A percentile compares a stretch with the other conserved stretches of the same genome.
Conservation (phyloP, 1,140 invertebrate genomes). For the Zaprionus camerounensis region DNA sequence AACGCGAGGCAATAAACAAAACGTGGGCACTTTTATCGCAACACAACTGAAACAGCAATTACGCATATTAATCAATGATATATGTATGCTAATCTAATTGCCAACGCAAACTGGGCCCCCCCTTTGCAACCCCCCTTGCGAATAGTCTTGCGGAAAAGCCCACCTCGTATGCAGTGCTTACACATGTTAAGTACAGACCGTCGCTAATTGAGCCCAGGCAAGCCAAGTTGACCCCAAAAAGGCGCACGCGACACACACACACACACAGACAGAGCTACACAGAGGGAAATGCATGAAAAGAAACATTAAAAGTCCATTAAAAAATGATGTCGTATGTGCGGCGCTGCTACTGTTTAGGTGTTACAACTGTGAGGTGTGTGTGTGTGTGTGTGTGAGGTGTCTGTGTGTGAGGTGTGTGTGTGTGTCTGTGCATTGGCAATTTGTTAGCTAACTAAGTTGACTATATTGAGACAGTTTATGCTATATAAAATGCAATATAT, state of each 20-base stretch:
- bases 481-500: neutral
- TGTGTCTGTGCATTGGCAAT: constrained; percentile 31
- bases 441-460: constrained; percentile 8
- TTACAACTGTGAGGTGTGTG: neutral
- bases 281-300: constrained; percentile 58
- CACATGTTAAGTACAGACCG: constrained; percentile 65
- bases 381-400: neutral
- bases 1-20: neutral
- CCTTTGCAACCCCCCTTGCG: neutral
- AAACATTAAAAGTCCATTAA: constrained; percentile 82
- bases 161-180: constrained; percentile 55
- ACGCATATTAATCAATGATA: constrained; percentile 3
- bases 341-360: constrained; percentile 59
- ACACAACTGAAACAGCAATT: constrained; percentile 3
- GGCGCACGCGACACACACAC: constrained; percentile 42
- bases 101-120: neutral
- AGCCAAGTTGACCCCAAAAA: constrained; percentile 60
- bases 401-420: neutral
- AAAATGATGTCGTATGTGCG: constrained; percentile 60
- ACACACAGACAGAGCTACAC: constrained; percentile 20
- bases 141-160: constrained; percentile 45
- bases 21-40: neutral
- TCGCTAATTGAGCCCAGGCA: constrained; percentile 66
- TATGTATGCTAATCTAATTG: constrained; percentile 1
- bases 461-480: neutral